A percentile compares a stretch with the other conserved stretches of the same genome.
Conservation (phyloP, 2,113 vertebrate species). For the Phalacrocorax brasilianus region DNA sequence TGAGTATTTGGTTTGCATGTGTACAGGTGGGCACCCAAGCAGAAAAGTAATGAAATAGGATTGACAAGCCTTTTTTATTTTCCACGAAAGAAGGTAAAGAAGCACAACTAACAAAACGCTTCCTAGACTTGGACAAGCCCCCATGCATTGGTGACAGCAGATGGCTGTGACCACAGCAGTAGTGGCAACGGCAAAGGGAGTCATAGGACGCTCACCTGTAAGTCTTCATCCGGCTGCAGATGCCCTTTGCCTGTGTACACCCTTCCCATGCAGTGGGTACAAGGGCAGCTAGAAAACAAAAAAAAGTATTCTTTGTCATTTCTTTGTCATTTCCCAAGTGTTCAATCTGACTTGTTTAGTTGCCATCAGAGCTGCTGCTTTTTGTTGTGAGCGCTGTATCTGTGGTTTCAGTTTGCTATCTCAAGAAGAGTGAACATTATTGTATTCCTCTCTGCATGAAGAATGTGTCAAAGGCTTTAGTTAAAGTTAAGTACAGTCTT, state of each 20-base stretch:
- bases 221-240: background rate
- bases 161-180: background rate
- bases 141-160: no score
- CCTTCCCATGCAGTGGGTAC: background rate
- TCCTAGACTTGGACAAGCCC: background rate
- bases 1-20: background rate
- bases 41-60: background rate
- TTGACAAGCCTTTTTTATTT: background rate
- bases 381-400: background rate
- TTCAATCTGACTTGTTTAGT: background rate
- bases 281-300: background rate
- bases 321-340: background rate
- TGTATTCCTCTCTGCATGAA: background rate
- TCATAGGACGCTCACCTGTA: background rate
- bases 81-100: background rate
- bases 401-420: background rate
- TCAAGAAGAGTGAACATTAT: background rate
- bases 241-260: background rate
- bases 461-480: background rate
- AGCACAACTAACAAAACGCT: background rate
- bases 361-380: background rate
- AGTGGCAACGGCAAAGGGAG: background rate
- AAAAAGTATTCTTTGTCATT: background rate
- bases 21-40: background rate
- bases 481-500: background rate